Base-by-base conservation (phyloP, 1,140 invertebrate species). In the Brachionus rotundiformis region DNA sequence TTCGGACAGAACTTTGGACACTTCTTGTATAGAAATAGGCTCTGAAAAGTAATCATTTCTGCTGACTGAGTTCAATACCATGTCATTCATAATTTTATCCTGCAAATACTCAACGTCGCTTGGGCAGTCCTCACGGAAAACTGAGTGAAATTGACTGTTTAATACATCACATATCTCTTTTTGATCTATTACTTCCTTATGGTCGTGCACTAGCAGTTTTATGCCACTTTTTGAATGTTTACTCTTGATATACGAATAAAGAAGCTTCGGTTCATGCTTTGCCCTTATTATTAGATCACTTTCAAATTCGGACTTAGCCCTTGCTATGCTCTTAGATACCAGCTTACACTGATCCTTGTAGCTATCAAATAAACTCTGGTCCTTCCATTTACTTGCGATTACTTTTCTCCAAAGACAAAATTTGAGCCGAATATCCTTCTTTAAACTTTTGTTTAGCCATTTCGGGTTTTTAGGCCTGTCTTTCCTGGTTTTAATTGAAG, bases 111-210 rank as follows among this genome's bases (percentile, higher is more conserved):
- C 41, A 47, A 47, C 41, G 41, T 47, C 41, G 41, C 41, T 47
- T 47, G 41, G 41, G 41, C 41, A 39, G 61, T 29, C 25, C 61
- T 33, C 31, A 33, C 61, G 31, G 31, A 33, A 27, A 63, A 63
- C 61, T 33, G 61, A 63, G 61, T 63, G 61, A 63, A 63, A 27
- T 63, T 63, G 61, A 10, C 61, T 63, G 25, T 27, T 63, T n/a
- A 33, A 63, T 63, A 29, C 61, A 44, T 44, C 41, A 44, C 41
- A 44, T 44, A 44, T 44, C 41, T 44, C 41, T 44, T 44, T 44
- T 8, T 44, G 41, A 11, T 44, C 41, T 44, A 44, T 44, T 44
- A 44, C 41, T 44, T 44, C 41, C 41, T 44, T 44, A 44, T 44
- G 41, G 41, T 44, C 41, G 41, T 44, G 41, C 41, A 44, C 41